Evolutionary conservation across 1,140 invertebrate genomes (phyloP), one percentile per base, ranked within the genome.

Genomic region (Maconellicoccus hirsutus): DNA sequence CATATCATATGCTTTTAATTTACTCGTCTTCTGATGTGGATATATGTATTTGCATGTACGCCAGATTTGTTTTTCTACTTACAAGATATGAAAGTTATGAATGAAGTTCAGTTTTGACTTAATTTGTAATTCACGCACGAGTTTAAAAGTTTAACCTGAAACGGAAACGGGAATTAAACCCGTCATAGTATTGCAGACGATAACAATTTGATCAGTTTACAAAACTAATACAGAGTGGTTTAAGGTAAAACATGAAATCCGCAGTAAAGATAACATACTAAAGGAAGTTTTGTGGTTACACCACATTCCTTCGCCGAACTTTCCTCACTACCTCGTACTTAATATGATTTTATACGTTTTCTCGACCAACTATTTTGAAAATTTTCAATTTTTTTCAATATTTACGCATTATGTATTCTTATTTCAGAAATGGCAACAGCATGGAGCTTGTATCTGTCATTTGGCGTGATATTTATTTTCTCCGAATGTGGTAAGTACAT

Each of bases 361-460:
- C n/a, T n/a, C n/a, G n/a, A n/a, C n/a, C n/a, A n/a, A n/a, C n/a
- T n/a, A n/a, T n/a, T n/a, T n/a, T n/a, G n/a, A n/a, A n/a, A n/a
- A n/a, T n/a, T n/a, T n/a, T n/a, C n/a, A n/a, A n/a, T n/a, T n/a
- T n/a, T n/a, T n/a, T n/a, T n/a, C n/a, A n/a, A n/a, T n/a, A n/a
- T n/a, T n/a, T n/a, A n/a, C n/a, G n/a, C n/a, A 33, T 33, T 16
- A 16, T 66, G 8, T 66, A 14, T 66, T 66, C 2, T 23, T 23
- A 16, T 66, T 66, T 10, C 61, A 66, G 61, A 66, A 25, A 66
- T 66, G 61, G 61, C 61, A 3, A 19, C 61, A 26, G 25, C 25
- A 66, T 66, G 61, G 61, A 66, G 61, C 1, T 66, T 66, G 22
- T 66, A 26, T 16, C 61, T 66, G 61, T 66, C 61, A 26, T 66